These are phyloP conservation scores for Chrysina gloriosa DNA, from an alignment of 2,888 invertebrate genomes.

Conservation along the genomic window DNA sequence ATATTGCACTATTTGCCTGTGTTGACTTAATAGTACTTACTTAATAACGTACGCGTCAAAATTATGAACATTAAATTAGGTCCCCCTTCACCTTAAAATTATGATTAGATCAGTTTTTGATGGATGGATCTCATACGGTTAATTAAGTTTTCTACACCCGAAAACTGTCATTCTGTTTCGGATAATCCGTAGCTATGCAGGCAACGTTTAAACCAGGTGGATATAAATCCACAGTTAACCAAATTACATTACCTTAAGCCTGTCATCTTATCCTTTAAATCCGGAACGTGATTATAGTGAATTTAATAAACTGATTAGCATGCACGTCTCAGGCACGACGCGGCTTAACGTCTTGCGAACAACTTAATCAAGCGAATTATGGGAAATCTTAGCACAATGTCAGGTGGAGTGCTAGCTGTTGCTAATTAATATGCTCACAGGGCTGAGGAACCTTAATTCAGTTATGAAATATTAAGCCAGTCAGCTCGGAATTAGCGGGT, in stretches of 20 bases:
- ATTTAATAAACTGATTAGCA: conserved; percentile 62
- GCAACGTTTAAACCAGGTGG: conserved; percentile 21
- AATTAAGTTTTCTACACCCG: conserved; percentile 27
- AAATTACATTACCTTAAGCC: conserved; percentile 42
- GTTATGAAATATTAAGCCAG: conserved; percentile 63
- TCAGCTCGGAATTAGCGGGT: conserved; percentile 58
- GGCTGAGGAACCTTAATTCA: conserved; percentile 59
- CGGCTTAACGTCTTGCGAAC: conserved; percentile 57
- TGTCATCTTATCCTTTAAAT: conserved; percentile 54
- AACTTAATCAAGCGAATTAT: conserved; percentile 62
- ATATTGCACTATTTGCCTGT: too few species aligned
- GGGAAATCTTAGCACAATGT: conserved; percentile 62
- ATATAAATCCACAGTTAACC: conserved; percentile 40
- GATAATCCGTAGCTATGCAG: background rate
- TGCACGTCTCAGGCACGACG: conserved; percentile 56
- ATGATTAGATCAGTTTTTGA: conserved; percentile 32
- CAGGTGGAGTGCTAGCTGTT: conserved; percentile 54
- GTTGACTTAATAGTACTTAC: background rate
- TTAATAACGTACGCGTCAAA: background rate
- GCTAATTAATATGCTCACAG: conserved; percentile 61
- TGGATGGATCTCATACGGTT: conserved; percentile 25
- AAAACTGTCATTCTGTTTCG: background rate
- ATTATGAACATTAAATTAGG: conserved; percentile 3
- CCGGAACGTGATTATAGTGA: conserved; percentile 57
- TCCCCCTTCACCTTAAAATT: conserved; percentile 8